phyloP scores from a whole-genome alignment of 2,113 vertebrate genomes.

The Psilopsiagon aurifrons region DNA sequence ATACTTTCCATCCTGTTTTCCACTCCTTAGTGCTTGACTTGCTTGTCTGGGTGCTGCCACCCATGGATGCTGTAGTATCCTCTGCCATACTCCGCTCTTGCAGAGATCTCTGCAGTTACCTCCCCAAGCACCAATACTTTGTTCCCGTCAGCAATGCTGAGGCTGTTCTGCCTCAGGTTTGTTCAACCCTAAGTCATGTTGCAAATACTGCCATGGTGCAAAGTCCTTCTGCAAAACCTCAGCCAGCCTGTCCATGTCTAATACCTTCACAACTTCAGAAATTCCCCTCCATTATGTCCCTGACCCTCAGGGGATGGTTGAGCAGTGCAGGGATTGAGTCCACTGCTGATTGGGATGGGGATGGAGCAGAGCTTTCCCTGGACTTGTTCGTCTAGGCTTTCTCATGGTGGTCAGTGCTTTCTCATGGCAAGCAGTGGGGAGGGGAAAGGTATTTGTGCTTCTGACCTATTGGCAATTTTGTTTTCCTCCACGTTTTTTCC shows the following conservation, averaged over 20 bases:
- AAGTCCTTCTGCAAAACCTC: background rate
- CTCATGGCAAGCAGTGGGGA: background rate
- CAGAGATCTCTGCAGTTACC: background rate
- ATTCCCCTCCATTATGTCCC: fast-evolving
- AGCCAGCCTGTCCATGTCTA: background rate
- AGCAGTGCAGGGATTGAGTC: fast-evolving
- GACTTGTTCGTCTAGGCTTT: background rate
- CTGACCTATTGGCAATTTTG: background rate
- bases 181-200: background rate
- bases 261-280: background rate
- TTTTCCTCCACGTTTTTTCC: background rate
- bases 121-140: background rate
- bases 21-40: fast-evolving
- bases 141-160: background rate
- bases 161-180: background rate
- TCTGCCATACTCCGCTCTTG: background rate
- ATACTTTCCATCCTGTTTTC: background rate
- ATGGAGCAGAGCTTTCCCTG: background rate
- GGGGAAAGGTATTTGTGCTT: background rate
- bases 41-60: background rate
- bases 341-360: fast-evolving
- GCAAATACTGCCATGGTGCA: background rate
- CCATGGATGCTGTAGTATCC: background rate
- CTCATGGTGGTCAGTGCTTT: background rate
- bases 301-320: fast-evolving